A percentile compares a stretch with the other conserved stretches of the same genome.
phyloP scores from a whole-genome alignment of 1,140 invertebrate species.

The Muscidifurax raptorellus region DNA sequence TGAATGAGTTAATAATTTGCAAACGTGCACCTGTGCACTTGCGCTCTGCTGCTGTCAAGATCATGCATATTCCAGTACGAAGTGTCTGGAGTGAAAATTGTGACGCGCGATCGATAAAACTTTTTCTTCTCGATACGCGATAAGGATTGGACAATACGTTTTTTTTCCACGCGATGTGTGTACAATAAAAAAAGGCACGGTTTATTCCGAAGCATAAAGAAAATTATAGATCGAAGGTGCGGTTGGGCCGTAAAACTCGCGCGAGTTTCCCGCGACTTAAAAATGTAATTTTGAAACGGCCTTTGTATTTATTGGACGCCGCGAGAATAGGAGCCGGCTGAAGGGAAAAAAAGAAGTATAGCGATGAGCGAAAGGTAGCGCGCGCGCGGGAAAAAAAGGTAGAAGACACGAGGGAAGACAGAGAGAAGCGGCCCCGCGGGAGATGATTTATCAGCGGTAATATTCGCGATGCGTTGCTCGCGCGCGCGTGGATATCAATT shows the following conservation, averaged over 20 bases:
- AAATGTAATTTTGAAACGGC: conserved; percentile 10
- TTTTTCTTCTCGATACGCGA: too few relatives aligned
- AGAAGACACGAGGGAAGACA: not conserved
- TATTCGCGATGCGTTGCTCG: conserved; percentile 40
- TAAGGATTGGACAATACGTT: too few relatives aligned
- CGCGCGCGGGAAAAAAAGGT: not conserved
- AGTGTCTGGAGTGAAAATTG: too few relatives aligned
- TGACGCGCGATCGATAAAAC: too few relatives aligned
- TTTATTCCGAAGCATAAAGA: too few relatives aligned
- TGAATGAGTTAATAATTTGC: conserved; percentile 4
- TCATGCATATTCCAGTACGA: too few relatives aligned
- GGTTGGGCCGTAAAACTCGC: not conserved
- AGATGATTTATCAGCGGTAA: conserved; percentile 47
- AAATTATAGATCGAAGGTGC: too few relatives aligned
- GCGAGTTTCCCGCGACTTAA: not conserved
- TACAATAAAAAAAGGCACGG: too few relatives aligned
- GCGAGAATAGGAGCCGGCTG: not conserved
- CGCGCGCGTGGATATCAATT: conserved; percentile 34
- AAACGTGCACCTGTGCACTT: too few relatives aligned
- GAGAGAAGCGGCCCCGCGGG: not conserved
- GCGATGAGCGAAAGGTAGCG: not conserved
- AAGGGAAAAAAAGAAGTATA: not conserved
- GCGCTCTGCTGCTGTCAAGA: too few relatives aligned
- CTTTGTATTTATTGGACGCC: not conserved
- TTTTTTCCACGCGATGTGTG: too few relatives aligned